phyloP scores from a whole-genome alignment of 2,797 vertebrate species.

The Columba guinea region DNA sequence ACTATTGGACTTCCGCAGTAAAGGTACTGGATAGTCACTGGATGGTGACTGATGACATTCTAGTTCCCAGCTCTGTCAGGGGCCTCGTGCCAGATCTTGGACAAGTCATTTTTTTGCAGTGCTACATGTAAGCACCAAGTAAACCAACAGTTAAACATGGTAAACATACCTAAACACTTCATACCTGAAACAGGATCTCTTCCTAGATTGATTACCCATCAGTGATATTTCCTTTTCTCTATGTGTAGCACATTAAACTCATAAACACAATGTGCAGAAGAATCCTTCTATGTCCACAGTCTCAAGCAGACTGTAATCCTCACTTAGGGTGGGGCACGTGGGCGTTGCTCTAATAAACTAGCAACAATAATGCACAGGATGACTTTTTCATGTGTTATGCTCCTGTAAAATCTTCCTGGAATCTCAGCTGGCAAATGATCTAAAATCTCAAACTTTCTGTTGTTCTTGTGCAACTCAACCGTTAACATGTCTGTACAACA shows the following conservation, averaged over 20 bases:
- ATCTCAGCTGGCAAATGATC: slow-evolving; percentile 47
- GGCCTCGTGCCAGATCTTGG: background rate
- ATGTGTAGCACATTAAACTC: background rate
- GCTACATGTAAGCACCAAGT: background rate
- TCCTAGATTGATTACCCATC: background rate
- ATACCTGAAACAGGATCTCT: background rate
- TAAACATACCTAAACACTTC: background rate
- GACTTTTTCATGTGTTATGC: background rate
- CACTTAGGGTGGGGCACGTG: background rate
- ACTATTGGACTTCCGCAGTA: background rate
- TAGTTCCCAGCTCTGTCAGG: background rate
- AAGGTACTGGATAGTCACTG: background rate
- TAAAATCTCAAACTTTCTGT: slow-evolving; percentile 44
- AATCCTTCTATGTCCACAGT: background rate
- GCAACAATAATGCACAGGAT: background rate
- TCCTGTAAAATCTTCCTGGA: slow-evolving; percentile 38
- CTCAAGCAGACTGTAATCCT: background rate
- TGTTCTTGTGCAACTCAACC: slow-evolving; percentile 50
- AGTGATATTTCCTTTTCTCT: background rate
- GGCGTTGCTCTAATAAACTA: background rate
- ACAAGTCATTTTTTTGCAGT: background rate
- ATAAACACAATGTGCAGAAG: background rate
- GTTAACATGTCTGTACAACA: slow-evolving; percentile 43
- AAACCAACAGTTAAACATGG: background rate
- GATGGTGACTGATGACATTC: background rate